Evolutionary conservation across 2,113 vertebrate species (phyloP), one percentile per base, ranked within the genome.

Genomic region (Crypturellus undulatus): DNA sequence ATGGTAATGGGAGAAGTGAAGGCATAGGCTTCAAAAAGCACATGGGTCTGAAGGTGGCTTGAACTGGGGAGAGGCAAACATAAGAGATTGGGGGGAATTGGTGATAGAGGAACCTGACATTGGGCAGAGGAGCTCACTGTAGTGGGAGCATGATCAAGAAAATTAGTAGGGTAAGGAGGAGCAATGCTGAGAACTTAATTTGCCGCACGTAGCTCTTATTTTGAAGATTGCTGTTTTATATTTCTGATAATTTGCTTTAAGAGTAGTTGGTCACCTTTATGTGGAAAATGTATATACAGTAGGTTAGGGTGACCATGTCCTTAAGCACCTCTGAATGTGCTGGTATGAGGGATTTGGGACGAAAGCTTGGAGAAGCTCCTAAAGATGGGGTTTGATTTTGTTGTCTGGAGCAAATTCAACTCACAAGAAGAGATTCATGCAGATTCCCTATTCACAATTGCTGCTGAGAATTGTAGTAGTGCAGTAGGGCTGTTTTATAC

Each of bases 1-100:
- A 9, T 15, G 28, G 25, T n/a, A 30, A 30, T 36, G 54, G 68
- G 32, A 45, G n/a, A 28, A 12, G n/a, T 0, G 0, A 32, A 1
- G 2, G 72, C 9, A 45, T 40, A 1, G 3, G 54, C 63, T 80
- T 0, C 25, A 49, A 38, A 14, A 75, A 51, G 62, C 21, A 1
- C 0, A 6, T 5, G 11, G 83, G 76, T 59, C 80, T 72, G 47
- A 19, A 51, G 32, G 49, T 36, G 47, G 38, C 60, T 42, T 38
- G 51, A 56, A 5, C 2, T 47, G 49, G 9, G 18, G 25, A 69
- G 34, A 26, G 0, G 1, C 19, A 56, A 64, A 72, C 34, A 30
- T 22, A 32, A 54, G 17, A 56, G 64, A 80, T 13, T 65, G 9
- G 17, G 14, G 16, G 32, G 60, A 19, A 32, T 15, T 26, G 16